These are phyloP conservation scores for Trissolcus basalis DNA, from an alignment of 1,140 invertebrate genomes.

Conservation along the genomic window DNA sequence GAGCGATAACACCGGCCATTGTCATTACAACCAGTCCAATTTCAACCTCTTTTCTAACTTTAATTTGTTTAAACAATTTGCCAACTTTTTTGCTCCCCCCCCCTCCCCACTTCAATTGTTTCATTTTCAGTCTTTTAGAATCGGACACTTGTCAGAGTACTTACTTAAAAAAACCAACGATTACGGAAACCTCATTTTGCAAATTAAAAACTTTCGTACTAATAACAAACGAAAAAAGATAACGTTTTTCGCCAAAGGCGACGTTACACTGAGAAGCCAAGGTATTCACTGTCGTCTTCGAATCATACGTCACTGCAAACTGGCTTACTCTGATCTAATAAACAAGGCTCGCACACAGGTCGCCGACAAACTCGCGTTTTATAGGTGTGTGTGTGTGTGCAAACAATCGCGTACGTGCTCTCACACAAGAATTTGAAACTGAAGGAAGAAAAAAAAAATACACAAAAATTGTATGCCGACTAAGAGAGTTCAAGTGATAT, in stretches of 20 bases:
- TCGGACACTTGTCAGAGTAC: too few relatives aligned
- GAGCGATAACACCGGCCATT: neutral
- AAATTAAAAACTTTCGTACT: too few relatives aligned
- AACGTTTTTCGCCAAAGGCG: slow-evolving; percentile 30
- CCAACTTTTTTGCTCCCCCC: too few relatives aligned
- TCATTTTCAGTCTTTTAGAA: too few relatives aligned
- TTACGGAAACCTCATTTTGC: too few relatives aligned
- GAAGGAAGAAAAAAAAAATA: slow-evolving; percentile 4
- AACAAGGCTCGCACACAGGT: slow-evolving; percentile 62
- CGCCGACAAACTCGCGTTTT: slow-evolving; percentile 22
- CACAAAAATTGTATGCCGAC: slow-evolving; percentile 20
- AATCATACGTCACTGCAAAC: slow-evolving; percentile 70
- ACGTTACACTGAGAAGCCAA: slow-evolving; percentile 62
- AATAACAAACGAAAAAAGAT: slow-evolving; percentile 4
- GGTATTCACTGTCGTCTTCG: slow-evolving; percentile 63
- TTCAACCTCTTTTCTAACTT: too few relatives aligned
- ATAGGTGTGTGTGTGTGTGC: slow-evolving; percentile 4
- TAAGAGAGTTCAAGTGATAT: neutral
- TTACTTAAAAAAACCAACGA: too few relatives aligned
- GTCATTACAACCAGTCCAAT: too few relatives aligned
- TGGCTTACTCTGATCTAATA: slow-evolving; percentile 75
- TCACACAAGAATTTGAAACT: slow-evolving; percentile 3
- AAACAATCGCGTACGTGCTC: slow-evolving; percentile 10
- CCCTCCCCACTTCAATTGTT: too few relatives aligned
- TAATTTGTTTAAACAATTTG: too few relatives aligned